Conservation (phyloP, 2,797 vertebrate genomes). For the Decapterus maruadsi region DNA sequence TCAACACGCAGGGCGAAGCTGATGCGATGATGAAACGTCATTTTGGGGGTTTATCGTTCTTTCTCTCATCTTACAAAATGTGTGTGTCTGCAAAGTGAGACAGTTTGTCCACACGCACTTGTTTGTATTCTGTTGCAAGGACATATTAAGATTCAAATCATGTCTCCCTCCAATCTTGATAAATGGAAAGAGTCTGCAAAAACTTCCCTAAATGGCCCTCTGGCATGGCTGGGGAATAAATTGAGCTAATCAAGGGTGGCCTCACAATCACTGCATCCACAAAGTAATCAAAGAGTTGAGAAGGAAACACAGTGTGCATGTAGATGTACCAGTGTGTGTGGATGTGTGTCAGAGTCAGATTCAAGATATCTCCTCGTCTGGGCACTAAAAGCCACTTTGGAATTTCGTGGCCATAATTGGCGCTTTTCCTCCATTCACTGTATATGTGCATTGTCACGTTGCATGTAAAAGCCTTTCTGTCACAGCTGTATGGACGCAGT, state of each 20-base stretch:
- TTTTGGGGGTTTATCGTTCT: constrained; percentile 39
- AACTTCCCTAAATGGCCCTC: constrained; percentile 81
- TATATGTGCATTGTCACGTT: constrained; percentile 28
- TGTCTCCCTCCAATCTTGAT: constrained; percentile 78
- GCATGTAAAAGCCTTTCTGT: constrained; percentile 54
- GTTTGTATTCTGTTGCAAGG: constrained; percentile 61
- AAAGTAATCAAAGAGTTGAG: constrained; percentile 78
- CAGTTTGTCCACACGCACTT: constrained; percentile 24
- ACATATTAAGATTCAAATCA: constrained; percentile 80
- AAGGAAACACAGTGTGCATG: constrained; percentile 69
- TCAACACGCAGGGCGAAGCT: constrained; percentile 22
- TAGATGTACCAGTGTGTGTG: constrained; percentile 56
- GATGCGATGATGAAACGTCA: constrained; percentile 28
- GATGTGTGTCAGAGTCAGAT: constrained; percentile 57
- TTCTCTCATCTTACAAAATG: constrained; percentile 53
- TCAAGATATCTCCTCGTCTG: constrained; percentile 55
- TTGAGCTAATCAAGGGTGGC: constrained; percentile 81
- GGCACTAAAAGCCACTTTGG: constrained; percentile 72
- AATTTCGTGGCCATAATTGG: constrained; percentile 57
- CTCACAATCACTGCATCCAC: constrained; percentile 79
- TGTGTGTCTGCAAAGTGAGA: constrained; percentile 13
- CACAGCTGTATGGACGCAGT: constrained; percentile 38
- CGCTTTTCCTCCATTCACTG: constrained; percentile 44
- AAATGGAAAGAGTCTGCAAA: constrained; percentile 80
- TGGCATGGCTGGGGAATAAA: constrained; percentile 79